Evolutionary conservation across 2,888 invertebrate genomes (phyloP), one percentile per base, ranked within the genome.

Genomic region (Harpalus rubripes): DNA sequence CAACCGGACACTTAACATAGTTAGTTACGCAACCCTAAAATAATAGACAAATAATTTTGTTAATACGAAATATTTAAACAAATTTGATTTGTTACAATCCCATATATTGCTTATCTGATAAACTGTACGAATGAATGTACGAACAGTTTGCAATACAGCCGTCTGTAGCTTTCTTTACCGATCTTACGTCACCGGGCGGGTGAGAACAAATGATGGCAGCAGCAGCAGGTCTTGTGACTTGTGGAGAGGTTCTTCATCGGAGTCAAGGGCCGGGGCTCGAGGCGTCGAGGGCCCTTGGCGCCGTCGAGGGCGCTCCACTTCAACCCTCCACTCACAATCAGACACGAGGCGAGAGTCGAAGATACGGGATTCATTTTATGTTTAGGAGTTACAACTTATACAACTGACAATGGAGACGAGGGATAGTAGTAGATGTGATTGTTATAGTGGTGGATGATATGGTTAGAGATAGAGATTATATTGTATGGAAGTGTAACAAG

Each of bases 241-340:
- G 72, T 74, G 72, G n/a, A 74, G 72, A 74, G 72, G 18, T 18
- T 12, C 72, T 74, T 74, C 72, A 74, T 74, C 72, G 72, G n/a
- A 74, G 72, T 74, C 72, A 74, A 74, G 72, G 18, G 44, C 44
- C 18, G 15, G 72, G 26, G 44, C 44, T 74, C 22, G 41, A 68
- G 68, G 68, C 26, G 32, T 68, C 26, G 41, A 68, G 68, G 39
- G 68, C 68, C 68, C 72, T 74, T 18, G 44, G 26, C 72, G 72
- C 10, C 72, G 72, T 22, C 72, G 72, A 74, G 72, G 18, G 12
- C 72, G 18, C 72, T 74, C 26, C 44, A 52, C 32, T 52, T 12
- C 44, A 52, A 52, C 44, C 44, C 44, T 52, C 44, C 44, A 52
- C 44, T 52, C 44, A 52, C 44, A 52, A 52, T 52, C 44, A 52